Conservation (phyloP, 2,888 invertebrate genomes). For the Julus scanicus region DNA sequence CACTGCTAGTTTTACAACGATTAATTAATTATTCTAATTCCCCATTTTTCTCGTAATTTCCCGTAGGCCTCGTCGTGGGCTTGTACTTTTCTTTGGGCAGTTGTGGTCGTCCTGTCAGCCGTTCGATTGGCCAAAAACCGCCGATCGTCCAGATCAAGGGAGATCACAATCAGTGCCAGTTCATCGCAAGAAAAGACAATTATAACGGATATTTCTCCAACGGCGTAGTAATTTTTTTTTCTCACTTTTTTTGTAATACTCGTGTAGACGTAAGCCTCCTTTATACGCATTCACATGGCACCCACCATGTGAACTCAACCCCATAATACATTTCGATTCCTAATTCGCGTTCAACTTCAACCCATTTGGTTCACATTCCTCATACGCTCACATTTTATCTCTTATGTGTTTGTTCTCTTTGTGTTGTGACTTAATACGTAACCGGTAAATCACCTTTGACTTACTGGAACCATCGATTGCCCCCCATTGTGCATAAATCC, state of each 20-base stretch:
- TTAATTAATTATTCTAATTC: background rate
- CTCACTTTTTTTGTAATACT: conserved; percentile 8
- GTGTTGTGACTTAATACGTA: background rate
- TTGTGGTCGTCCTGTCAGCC: conserved; percentile 51
- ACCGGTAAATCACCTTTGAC: background rate
- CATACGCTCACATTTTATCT: background rate
- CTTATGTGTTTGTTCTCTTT: background rate
- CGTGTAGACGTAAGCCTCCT: background rate
- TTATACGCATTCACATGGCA: conserved; percentile 14
- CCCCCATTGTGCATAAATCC: background rate
- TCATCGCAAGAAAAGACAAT: conserved; percentile 56
- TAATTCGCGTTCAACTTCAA: background rate
- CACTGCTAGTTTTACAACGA: too few species aligned
- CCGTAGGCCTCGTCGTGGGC: conserved; percentile 50
- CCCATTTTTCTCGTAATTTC: background rate
- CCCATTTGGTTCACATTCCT: conserved; percentile 14
- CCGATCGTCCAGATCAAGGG: conserved; percentile 35
- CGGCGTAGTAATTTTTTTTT: conserved; percentile 56
- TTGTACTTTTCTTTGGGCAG: conserved; percentile 49
- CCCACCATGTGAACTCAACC: background rate
- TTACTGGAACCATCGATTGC: background rate
- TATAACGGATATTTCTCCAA: conserved; percentile 56
- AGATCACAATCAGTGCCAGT: conserved; percentile 56
- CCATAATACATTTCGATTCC: conserved; percentile 14
- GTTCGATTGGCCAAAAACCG: conserved; percentile 53